Conservation (phyloP, 2,113 vertebrate species). For the Bagarius yarrelli region DNA sequence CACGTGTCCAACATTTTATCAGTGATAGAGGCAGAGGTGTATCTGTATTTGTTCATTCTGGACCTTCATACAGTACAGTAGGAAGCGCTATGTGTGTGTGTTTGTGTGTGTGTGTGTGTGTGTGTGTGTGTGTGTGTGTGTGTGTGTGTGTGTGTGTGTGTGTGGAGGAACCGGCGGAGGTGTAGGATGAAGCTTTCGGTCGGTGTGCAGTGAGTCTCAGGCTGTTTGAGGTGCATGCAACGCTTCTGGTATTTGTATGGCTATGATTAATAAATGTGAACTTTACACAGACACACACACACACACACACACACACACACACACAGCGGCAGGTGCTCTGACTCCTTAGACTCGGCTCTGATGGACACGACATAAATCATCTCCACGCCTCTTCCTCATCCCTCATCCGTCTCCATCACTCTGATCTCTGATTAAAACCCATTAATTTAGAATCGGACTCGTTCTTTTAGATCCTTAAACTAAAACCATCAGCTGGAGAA, state of each 20-base stretch:
- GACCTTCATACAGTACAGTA: no score
- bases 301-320: conserved; percentile 35
- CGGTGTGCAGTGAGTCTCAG: no score
- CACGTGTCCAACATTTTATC: no score
- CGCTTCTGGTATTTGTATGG: conserved; percentile 51
- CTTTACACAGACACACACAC: conserved; percentile 55
- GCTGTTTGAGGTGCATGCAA: background rate
- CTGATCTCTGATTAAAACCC: background rate
- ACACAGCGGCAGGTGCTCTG: conserved; percentile 20
- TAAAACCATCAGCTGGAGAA: background rate
- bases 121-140: no score
- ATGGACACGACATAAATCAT: conserved; percentile 42
- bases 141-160: no score
- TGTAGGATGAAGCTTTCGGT: no score
- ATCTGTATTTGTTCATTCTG: no score
- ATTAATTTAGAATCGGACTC: background rate
- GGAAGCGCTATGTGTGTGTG: no score
- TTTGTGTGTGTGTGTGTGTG: no score
- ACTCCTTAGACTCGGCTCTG: background rate
- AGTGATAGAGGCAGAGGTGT: no score
- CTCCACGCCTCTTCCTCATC: conserved; percentile 37
- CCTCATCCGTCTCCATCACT: background rate
- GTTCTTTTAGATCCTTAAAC: background rate
- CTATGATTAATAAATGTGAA: conserved; percentile 71
- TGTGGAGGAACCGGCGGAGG: no score